Percentiles rank a stretch among this genome's conserved stretches.
Evolutionary conservation across 2,797 vertebrate species (phyloP).

Genomic region (Gymnothorax reevesii): DNA sequence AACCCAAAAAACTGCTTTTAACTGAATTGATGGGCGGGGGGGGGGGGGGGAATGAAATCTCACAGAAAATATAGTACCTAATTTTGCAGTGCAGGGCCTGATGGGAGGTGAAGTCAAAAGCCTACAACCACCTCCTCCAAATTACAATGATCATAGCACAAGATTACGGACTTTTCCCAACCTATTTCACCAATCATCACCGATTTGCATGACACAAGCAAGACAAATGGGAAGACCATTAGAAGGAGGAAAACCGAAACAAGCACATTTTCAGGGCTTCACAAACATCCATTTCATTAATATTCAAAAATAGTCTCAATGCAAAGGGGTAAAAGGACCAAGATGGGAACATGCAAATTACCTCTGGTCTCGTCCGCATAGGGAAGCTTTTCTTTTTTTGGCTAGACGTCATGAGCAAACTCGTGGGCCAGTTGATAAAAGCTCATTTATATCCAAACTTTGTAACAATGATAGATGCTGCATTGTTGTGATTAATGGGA

Average conservation of each 20-base stretch:
- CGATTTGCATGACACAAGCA: background rate
- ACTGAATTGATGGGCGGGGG: background rate
- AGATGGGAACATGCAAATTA: background rate
- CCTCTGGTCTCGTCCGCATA: background rate
- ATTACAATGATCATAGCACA: conserved; percentile 35
- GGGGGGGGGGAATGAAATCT: background rate
- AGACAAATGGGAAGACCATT: background rate
- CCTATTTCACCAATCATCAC: conserved; percentile 50
- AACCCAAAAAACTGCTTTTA: background rate
- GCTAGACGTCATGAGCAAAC: background rate
- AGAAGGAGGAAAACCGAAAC: background rate
- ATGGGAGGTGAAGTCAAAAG: background rate
- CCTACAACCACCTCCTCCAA: background rate
- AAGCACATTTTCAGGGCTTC: background rate
- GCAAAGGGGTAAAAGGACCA: background rate
- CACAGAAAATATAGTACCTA: background rate
- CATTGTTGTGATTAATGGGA: background rate
- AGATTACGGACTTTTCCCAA: conserved; percentile 31
- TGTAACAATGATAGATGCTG: background rate
- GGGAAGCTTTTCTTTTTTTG: background rate
- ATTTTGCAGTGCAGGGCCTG: background rate
- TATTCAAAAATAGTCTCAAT: background rate
- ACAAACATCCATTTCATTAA: background rate
- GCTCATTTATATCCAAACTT: background rate
- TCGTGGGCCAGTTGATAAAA: background rate